Conservation (phyloP, 2,888 invertebrate genomes). For the Noctua comes region DNA sequence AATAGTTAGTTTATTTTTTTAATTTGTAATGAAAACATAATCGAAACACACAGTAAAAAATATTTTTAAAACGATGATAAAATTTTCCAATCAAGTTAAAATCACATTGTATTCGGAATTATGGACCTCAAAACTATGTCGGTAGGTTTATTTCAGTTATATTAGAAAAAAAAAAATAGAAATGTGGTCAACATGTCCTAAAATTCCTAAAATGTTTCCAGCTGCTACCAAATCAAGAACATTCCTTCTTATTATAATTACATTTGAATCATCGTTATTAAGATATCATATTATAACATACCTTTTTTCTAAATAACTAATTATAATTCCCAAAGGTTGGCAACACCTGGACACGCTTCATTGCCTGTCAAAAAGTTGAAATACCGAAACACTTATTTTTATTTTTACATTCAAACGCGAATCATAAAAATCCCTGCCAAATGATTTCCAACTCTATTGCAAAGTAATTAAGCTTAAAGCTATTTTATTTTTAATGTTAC, state of each 20-base stretch:
- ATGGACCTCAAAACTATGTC: background rate
- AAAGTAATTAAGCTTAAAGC: constrained; percentile 57
- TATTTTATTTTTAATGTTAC: constrained; percentile 17
- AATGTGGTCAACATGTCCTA: background rate
- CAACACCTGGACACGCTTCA: constrained; percentile 71
- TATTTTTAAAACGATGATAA: too few species aligned
- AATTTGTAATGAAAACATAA: background rate
- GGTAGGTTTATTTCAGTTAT: background rate
- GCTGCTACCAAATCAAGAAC: background rate
- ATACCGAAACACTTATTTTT: constrained; percentile 65
- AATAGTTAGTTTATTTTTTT: too few species aligned
- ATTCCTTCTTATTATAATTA: background rate
- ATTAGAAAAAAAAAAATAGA: background rate
- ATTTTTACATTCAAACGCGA: constrained; percentile 66
- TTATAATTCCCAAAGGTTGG: constrained; percentile 54
- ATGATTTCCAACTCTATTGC: constrained; percentile 60
- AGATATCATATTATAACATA: constrained; percentile 7
- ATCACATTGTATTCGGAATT: background rate
- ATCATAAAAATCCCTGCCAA: constrained; percentile 41
- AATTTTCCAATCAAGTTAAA: background rate
- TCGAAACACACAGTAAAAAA: background rate
- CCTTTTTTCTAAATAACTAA: constrained; percentile 36
- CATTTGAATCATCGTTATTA: background rate
- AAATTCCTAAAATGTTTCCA: background rate
- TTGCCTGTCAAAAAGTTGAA: constrained; percentile 73